Conservation (phyloP, 30 jellyfish, hydroid and myxozoan species). For the Catostylus mosaicus region DNA sequence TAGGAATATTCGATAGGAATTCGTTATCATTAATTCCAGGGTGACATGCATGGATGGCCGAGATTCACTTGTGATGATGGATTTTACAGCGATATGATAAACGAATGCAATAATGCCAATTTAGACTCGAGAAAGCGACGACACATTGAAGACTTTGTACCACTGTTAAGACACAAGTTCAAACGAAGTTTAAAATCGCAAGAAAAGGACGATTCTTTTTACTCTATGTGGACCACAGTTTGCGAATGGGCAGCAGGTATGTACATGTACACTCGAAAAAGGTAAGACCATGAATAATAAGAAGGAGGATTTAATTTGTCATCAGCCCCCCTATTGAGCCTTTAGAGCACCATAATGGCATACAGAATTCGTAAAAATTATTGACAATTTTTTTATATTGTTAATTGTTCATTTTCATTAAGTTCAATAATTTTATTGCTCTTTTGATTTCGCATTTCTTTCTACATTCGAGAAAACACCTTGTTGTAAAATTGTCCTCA, state of each 20-base stretch:
- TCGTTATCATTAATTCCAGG: conserved; percentile 20
- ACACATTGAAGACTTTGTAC: conserved; percentile 51
- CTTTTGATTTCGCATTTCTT: too few relatives aligned
- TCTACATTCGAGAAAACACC: too few relatives aligned
- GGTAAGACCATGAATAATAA: neutral
- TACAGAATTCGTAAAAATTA: neutral
- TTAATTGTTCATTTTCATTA: too few relatives aligned
- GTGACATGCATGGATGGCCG: conserved; percentile 66
- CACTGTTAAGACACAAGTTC: conserved; percentile 59
- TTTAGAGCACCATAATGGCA: too few relatives aligned
- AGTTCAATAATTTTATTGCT: too few relatives aligned
- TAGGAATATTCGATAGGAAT: too few relatives aligned
- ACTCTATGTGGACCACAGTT: conserved; percentile 48
- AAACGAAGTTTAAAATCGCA: conserved; percentile 10
- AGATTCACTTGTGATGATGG: conserved; percentile 63
- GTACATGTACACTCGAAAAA: neutral
- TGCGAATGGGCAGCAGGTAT: conserved; percentile 59
- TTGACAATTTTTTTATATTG: too few relatives aligned
- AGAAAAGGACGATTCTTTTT: conserved; percentile 13
- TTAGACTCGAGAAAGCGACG: conserved; percentile 38
- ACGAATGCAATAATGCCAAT: conserved; percentile 27
- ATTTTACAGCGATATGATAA: conserved; percentile 64
- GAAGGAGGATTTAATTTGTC: neutral
- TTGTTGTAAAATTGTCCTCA: too few relatives aligned
- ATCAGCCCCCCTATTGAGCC: neutral